Percentiles rank a stretch among this genome's conserved stretches.
phyloP scores from a whole-genome alignment of 2,797 vertebrate species.

The Phoebastria nigripes region DNA sequence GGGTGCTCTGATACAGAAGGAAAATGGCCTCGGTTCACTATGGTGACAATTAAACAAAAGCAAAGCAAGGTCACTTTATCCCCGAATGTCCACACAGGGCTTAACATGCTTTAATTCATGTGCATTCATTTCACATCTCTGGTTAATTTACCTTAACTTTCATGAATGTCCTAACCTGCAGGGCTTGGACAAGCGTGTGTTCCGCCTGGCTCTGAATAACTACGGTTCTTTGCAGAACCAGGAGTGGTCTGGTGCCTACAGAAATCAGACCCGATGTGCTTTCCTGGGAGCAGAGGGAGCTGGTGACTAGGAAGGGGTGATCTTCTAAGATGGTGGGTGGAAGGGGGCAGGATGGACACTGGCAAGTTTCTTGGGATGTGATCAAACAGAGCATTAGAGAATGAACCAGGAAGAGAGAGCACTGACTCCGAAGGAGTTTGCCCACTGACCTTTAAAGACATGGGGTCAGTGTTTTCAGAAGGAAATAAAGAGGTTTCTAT shows the following conservation, averaged over 20 bases:
- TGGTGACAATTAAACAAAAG: conserved; percentile 2
- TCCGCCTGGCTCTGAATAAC: neutral
- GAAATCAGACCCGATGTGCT: neutral
- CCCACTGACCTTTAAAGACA: neutral
- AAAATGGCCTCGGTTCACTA: neutral
- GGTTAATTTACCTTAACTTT: neutral
- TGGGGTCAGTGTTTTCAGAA: neutral
- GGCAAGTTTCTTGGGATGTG: neutral
- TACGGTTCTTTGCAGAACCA: neutral
- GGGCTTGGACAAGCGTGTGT: neutral
- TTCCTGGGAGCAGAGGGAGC: neutral
- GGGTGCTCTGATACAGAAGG: neutral
- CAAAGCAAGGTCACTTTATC: neutral
- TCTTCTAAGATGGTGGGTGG: neutral
- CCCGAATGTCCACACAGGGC: neutral
- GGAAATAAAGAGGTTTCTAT: neutral
- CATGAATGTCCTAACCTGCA: neutral
- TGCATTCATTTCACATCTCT: neutral
- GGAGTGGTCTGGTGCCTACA: neutral
- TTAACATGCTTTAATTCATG: neutral
- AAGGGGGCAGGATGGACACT: neutral
- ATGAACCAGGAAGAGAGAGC: neutral
- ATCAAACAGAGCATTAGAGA: neutral
- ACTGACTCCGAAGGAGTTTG: neutral
- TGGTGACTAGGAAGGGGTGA: neutral